Percentiles rank a stretch among this genome's conserved stretches.
These are phyloP conservation scores for Dendropsophus ebraccatus DNA, from an alignment of 2,113 vertebrate genomes.

Conservation along the genomic window DNA sequence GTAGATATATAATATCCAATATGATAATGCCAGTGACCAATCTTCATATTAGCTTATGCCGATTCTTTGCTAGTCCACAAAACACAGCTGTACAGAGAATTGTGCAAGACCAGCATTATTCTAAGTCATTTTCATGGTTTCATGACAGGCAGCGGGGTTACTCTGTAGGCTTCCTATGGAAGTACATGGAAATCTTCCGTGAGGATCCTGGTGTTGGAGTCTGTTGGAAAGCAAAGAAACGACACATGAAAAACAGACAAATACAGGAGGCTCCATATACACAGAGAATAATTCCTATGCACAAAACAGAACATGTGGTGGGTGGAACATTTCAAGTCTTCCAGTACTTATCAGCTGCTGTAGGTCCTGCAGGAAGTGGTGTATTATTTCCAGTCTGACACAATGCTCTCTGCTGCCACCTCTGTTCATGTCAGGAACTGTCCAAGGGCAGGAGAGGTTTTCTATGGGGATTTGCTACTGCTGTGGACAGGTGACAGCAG, in stretches of 20 bases:
- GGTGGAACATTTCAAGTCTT: too few species aligned
- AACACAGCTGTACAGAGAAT: background rate
- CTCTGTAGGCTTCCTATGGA: conserved; percentile 74
- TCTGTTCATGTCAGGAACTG: too few species aligned
- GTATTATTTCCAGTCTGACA: too few species aligned
- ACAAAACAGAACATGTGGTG: too few species aligned
- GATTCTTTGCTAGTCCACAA: background rate
- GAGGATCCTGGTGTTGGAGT: conserved; percentile 76
- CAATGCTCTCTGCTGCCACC: too few species aligned
- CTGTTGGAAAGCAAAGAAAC: conserved; percentile 67
- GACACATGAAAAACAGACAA: background rate
- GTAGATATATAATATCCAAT: background rate
- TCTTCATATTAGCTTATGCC: background rate
- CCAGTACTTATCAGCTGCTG: too few species aligned
- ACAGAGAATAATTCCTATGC: too few species aligned
- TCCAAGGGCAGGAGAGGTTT: too few species aligned
- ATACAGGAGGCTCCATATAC: background rate
- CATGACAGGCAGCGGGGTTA: background rate
- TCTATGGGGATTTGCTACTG: too few species aligned
- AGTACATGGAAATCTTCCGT: conserved; percentile 94
- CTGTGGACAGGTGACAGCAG: too few species aligned
- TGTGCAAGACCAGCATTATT: background rate
- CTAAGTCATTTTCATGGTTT: background rate
- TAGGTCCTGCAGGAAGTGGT: too few species aligned
- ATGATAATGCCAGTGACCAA: background rate